Evolutionary conservation across 2,888 invertebrate genomes (phyloP).

Genomic region (Leptopterna dolabrata): DNA sequence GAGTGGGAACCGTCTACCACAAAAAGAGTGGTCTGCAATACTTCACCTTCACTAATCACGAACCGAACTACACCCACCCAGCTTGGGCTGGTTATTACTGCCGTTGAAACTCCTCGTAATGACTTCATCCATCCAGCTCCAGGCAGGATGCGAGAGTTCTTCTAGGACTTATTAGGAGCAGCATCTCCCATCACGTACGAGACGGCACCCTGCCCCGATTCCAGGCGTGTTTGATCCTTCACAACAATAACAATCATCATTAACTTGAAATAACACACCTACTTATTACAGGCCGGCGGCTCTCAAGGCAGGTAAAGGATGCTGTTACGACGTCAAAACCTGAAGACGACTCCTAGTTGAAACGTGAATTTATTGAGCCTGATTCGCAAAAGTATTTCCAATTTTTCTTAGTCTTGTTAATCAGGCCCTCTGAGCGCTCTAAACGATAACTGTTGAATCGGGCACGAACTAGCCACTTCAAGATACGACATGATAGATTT

Average conservation of each 20-base stretch:
- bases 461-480: no score
- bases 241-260: slow-evolving; percentile 21
- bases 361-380: not conserved
- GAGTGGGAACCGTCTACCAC: not conserved
- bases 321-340: not conserved
- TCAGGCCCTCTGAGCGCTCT: no score
- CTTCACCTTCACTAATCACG: slow-evolving; percentile 17
- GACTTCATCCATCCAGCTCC: not conserved
- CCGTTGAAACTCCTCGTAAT: not conserved
- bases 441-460: no score
- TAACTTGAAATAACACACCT: slow-evolving; percentile 16
- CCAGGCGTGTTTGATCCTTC: not conserved
- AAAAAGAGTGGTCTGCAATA: not conserved
- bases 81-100: not conserved
- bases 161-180: not conserved
- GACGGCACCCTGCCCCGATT: not conserved
- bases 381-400: not conserved
- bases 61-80: not conserved
- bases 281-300: slow-evolving; percentile 4
- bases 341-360: not conserved
- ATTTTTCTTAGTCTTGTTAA: no score
- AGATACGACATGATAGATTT: no score
- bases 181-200: not conserved
- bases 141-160: not conserved
- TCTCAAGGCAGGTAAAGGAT: not conserved